Percentiles rank a stretch among this genome's conserved stretches.
These are phyloP conservation scores for Pygoscelis antarcticus DNA, from an alignment of 2,113 vertebrate species.

Conservation along the genomic window DNA sequence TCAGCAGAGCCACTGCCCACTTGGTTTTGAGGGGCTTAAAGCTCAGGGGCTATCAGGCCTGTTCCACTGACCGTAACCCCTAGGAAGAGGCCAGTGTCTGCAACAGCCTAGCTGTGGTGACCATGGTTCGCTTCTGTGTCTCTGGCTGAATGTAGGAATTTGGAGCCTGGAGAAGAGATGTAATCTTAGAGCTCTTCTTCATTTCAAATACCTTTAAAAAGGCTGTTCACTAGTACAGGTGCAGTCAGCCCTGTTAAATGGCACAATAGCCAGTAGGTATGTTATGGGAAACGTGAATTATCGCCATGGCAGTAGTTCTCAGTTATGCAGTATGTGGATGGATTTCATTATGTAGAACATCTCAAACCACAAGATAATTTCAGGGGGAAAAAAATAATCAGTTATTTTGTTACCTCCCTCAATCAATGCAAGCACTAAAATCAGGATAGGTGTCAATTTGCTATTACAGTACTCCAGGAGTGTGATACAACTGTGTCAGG, in stretches of 20 bases:
- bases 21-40: background rate
- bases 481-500: too few species aligned
- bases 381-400: background rate
- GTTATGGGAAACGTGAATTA: background rate
- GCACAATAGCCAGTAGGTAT: background rate
- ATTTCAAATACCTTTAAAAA: background rate
- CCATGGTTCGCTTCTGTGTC: rapidly evolving
- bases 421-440: background rate
- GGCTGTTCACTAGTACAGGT: background rate
- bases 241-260: background rate
- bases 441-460: background rate
- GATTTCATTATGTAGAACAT: background rate
- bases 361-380: background rate
- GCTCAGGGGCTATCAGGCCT: background rate
- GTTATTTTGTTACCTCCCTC: background rate
- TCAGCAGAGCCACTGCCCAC: background rate
- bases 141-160: background rate
- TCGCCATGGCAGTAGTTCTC: background rate
- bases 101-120: background rate
- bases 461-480: background rate
- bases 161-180: background rate
- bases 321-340: rapidly evolving
- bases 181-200: background rate
- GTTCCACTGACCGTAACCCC: rapidly evolving
- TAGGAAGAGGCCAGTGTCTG: background rate